phyloP scores from a whole-genome alignment of 2,797 vertebrate genomes.

The Peromyscus nudipes region DNA sequence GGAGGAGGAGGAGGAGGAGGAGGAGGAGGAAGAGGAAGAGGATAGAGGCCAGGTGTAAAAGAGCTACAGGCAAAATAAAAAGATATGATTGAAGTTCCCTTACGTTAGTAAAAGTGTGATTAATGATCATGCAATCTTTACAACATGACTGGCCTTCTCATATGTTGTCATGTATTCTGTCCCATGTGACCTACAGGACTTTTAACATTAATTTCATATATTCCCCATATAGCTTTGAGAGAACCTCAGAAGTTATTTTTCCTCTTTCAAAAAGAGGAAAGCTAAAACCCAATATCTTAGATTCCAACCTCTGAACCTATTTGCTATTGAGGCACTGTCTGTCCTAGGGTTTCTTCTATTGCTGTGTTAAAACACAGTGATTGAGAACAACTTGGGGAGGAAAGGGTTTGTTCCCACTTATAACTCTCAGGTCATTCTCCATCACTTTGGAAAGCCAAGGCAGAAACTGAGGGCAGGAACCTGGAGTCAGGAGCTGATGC shows the following conservation, averaged over 20 bases:
- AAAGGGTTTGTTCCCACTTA: neutral
- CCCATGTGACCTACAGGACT: neutral
- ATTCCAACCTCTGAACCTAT: slow-evolving; percentile 30
- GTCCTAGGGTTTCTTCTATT: neutral
- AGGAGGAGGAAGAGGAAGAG: neutral
- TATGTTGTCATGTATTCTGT: neutral
- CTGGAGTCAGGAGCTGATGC: neutral
- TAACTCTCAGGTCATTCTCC: neutral
- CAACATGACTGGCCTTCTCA: neutral
- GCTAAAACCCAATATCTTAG: neutral
- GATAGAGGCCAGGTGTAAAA: neutral
- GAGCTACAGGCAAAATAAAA: neutral
- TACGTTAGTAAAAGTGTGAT: neutral
- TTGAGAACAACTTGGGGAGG: neutral
- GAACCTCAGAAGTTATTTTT: too few relatives aligned
- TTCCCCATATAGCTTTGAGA: neutral
- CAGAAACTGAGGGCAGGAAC: neutral
- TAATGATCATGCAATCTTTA: slow-evolving; percentile 9
- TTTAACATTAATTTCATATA: slow-evolving; percentile 47
- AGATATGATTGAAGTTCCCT: neutral
- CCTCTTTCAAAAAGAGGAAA: too few relatives aligned
- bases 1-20: neutral
- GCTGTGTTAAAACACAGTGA: neutral
- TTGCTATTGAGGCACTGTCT: neutral
- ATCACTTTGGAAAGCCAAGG: neutral